Base-by-base conservation (phyloP, 2,113 vertebrate species). In the Podarcis raffonei region DNA sequence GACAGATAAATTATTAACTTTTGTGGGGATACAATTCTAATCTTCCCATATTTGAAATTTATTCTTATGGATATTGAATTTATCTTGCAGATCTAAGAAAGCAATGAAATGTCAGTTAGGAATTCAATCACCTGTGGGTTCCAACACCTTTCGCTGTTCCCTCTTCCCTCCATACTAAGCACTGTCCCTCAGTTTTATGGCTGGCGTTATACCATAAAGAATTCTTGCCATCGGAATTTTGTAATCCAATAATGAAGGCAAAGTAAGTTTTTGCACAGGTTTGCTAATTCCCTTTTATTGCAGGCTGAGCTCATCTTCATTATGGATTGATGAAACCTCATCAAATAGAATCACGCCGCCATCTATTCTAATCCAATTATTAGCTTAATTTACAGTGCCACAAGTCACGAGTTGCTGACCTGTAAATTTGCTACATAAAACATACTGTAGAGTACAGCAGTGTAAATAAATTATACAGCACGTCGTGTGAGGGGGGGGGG, bases 271-370 rank as follows among this genome's bases (percentile, higher is more conserved):
- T 90, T 91, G 59, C 81, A 88, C 20, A 85, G 66, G 72, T 90
- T 76, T 90, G 57, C 89, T 91, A 79, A 92, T 91, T 91, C 79
- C 42, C 35, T 92, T 87, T 90, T 91, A 84, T 89, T 92, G 83
- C 32, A n/a, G 37, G 77, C 76, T 84, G 82, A 65, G 90, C 84
- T 79, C 87, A 89, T 84, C 87, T 92, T 77, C 62, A 77, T 91
- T 91, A 90, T 80, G 74, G 75, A 92, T 89, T 90, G 89, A 66
- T 92, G 77, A 89, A 89, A 89, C 37, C 88, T 83, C 30, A 86
- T 84, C 75, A 89, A 89, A 88, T 53, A 89, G 75, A 86, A 82
- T 37, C 87, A 65, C 59, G 30, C 5, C 25, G 30, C 82, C 78
- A 88, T 72, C 71, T 92, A 23, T 89, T 90, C 59, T 66, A 82